phyloP scores from a whole-genome alignment of 2,113 vertebrate genomes.

The Fulmarus glacialis region DNA sequence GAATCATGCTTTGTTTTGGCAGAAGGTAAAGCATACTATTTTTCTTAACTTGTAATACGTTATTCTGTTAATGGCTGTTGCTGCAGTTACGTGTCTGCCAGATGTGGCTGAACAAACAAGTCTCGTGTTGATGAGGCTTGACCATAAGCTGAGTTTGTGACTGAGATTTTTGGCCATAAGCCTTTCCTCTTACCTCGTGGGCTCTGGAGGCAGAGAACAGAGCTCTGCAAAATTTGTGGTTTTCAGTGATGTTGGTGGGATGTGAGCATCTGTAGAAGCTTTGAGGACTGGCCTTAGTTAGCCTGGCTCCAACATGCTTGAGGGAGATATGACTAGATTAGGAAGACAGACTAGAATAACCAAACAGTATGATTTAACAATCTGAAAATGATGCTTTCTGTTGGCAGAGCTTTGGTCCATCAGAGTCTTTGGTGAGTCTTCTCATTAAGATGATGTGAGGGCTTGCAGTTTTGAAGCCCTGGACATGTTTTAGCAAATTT shows the following conservation, averaged over 20 bases:
- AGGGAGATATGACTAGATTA: background rate
- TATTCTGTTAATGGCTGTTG: background rate
- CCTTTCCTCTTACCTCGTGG: background rate
- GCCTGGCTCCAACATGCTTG: background rate
- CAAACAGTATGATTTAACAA: background rate
- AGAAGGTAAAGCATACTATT: conserved; percentile 83
- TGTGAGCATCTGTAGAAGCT: background rate
- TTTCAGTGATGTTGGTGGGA: background rate
- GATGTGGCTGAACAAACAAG: background rate
- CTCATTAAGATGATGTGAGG: background rate
- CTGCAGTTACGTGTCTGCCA: background rate
- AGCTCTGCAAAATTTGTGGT: background rate
- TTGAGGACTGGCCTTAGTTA: background rate
- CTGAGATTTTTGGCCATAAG: background rate
- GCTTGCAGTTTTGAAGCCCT: background rate
- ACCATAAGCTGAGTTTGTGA: background rate
- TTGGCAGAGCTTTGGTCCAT: background rate
- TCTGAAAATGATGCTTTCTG: background rate
- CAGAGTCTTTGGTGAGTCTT: background rate
- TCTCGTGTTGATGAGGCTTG: background rate
- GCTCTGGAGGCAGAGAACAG: background rate
- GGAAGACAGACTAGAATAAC: background rate
- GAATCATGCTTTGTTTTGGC: conserved; percentile 95
- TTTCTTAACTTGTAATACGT: background rate
- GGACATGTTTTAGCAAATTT: background rate